A percentile compares a stretch with the other conserved stretches of the same genome.
These are phyloP conservation scores for Drosophila flavopinicola DNA, from an alignment of 2,888 invertebrate genomes.

Conservation along the genomic window DNA sequence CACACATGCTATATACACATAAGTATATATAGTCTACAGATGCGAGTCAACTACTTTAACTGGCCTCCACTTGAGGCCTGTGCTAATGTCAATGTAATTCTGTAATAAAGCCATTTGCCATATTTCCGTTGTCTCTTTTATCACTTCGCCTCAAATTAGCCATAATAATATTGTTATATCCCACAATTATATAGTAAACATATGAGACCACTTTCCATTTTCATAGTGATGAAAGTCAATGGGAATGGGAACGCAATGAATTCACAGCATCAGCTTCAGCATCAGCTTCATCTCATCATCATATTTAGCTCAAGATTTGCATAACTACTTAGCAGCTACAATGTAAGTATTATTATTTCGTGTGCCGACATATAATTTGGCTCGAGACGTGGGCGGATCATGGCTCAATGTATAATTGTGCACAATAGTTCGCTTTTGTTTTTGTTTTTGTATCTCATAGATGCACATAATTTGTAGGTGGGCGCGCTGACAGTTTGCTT, in stretches of 20 bases:
- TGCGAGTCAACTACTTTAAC: conserved; percentile 27
- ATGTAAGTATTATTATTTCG: conserved; percentile 31
- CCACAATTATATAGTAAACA: conserved; percentile 21
- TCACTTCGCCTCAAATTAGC: conserved; percentile 23
- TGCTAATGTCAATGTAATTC: conserved; percentile 49
- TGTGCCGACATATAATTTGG: conserved; percentile 57
- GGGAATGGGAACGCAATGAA: conserved; percentile 30
- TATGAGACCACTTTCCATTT: conserved; percentile 49
- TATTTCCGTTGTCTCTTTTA: conserved; percentile 31
- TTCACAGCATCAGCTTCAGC: conserved; percentile 43
- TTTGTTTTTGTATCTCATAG: conserved; percentile 46
- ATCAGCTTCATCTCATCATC: conserved; percentile 31
- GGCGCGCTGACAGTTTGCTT: conserved; percentile 50
- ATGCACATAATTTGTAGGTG: conserved; percentile 58
- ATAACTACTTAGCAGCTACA: conserved; percentile 46
- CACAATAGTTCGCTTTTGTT: conserved; percentile 2
- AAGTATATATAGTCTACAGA: conserved; percentile 25
- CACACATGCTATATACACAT: conserved; percentile 20
- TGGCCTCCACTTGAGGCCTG: conserved; percentile 30
- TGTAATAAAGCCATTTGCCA: conserved; percentile 42
- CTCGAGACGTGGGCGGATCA: conserved; percentile 48
- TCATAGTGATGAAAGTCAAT: conserved; percentile 26
- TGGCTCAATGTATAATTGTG: conserved; percentile 45
- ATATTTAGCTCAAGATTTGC: conserved; percentile 48
- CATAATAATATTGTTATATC: conserved; percentile 42